Conservation (phyloP, 2,797 vertebrate species). For the Ibycter americanus region DNA sequence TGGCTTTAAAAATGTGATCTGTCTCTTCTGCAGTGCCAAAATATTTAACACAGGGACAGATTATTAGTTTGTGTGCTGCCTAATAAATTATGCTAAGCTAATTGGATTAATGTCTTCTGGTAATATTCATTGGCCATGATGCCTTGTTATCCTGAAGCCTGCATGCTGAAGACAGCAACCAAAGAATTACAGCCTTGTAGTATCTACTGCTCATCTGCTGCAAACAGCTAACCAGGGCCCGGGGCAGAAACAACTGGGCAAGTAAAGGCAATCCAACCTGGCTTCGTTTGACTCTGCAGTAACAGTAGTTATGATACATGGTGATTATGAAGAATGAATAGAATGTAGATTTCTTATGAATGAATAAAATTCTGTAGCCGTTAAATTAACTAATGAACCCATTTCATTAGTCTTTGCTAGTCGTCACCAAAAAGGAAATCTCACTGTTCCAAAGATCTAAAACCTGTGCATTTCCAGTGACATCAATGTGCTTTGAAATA, state of each 20-base stretch:
- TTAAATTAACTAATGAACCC: neutral
- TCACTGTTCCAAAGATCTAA: neutral
- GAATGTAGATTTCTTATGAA: neutral
- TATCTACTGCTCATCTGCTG: neutral
- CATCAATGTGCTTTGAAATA: conserved; percentile 4
- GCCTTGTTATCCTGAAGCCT: neutral
- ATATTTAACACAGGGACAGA: neutral
- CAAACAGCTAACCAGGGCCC: neutral
- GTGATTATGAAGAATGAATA: neutral
- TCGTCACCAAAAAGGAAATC: neutral
- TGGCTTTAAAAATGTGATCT: neutral
- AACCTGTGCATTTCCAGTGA: neutral
- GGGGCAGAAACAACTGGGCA: neutral
- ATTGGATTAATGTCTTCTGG: neutral
- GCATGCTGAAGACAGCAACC: neutral
- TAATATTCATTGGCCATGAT: neutral
- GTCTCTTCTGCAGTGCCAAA: neutral
- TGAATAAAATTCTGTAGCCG: neutral
- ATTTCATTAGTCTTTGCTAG: neutral
- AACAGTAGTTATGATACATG: neutral
- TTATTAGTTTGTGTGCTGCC: neutral
- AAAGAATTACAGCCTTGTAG: neutral
- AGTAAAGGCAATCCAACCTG: neutral
- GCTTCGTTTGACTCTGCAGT: neutral
- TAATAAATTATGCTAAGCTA: conserved; percentile 5